Percentiles rank a stretch among this genome's conserved stretches.
Evolutionary conservation across 2,113 vertebrate genomes (phyloP).

Genomic region (Ptilonorhynchus violaceus): DNA sequence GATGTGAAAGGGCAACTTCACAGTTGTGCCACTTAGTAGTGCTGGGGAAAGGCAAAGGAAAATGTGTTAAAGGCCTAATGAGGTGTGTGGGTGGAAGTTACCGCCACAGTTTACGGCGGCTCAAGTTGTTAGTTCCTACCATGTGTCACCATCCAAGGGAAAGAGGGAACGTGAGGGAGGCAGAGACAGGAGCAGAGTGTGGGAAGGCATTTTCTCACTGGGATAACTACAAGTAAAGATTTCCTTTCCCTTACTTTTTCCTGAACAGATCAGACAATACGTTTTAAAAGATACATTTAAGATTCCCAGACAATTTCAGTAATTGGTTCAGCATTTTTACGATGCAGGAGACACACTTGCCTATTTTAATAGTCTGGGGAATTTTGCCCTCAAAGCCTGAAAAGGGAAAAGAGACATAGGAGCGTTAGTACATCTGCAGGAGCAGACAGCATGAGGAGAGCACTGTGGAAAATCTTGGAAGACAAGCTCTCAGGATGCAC

Average conservation of each 20-base stretch:
- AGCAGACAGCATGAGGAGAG: background rate
- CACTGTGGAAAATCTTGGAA: background rate
- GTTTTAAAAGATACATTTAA: background rate
- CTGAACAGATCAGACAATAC: background rate
- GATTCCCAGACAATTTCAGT: background rate
- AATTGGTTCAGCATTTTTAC: constrained; percentile 11
- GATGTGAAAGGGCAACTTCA: constrained; percentile 39
- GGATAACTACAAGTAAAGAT: background rate
- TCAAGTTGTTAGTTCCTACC: constrained; percentile 41
- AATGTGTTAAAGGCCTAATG: constrained; percentile 70
- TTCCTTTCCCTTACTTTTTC: background rate
- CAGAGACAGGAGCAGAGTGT: background rate
- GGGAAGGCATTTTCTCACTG: background rate
- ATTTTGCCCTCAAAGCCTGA: background rate
- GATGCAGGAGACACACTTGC: background rate
- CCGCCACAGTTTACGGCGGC: constrained; percentile 16
- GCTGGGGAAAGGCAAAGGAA: constrained; percentile 46
- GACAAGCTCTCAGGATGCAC: background rate
- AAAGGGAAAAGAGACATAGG: background rate
- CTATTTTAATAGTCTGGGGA: background rate
- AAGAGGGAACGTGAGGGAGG: background rate
- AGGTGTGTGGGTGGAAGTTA: constrained; percentile 59
- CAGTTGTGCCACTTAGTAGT: background rate
- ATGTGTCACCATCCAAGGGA: background rate
- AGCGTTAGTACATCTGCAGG: background rate